These are phyloP conservation scores for Brachymystax lenok DNA, from an alignment of 2,797 vertebrate genomes.

Conservation along the genomic window DNA sequence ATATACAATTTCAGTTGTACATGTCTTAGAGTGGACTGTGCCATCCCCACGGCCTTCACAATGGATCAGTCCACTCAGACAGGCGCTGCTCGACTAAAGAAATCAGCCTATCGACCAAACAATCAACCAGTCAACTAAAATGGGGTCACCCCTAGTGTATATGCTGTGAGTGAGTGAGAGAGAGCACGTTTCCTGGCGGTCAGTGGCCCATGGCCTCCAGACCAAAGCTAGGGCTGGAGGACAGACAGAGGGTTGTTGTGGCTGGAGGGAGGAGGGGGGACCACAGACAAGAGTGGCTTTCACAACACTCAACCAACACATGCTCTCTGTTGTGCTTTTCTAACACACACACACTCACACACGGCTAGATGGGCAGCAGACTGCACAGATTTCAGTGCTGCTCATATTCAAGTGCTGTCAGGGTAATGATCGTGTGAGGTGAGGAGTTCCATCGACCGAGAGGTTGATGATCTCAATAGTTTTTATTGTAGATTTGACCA, in stretches of 20 bases:
- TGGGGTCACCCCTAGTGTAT: too few species aligned
- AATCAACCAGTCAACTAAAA: too few species aligned
- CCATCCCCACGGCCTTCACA: too few species aligned
- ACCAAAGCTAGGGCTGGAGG: background rate
- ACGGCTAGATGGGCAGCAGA: background rate
- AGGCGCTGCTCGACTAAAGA: too few species aligned
- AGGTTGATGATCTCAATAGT: background rate
- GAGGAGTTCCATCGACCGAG: too few species aligned
- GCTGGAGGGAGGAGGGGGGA: background rate
- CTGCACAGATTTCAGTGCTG: background rate
- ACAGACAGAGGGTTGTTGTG: background rate
- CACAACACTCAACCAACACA: background rate
- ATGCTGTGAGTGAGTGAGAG: too few species aligned
- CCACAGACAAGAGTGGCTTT: background rate
- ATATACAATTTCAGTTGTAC: too few species aligned
- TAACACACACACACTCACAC: background rate
- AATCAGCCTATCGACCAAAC: too few species aligned
- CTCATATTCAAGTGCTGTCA: background rate
- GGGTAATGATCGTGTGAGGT: background rate
- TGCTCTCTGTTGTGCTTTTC: background rate
- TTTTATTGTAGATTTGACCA: too few species aligned
- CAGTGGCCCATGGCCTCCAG: background rate
- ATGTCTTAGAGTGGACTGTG: too few species aligned
- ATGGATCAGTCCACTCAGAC: too few species aligned
- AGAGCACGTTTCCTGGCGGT: background rate